These are phyloP conservation scores for Drosophila ezoana DNA, from an alignment of 2,888 invertebrate genomes.

Conservation along the genomic window DNA sequence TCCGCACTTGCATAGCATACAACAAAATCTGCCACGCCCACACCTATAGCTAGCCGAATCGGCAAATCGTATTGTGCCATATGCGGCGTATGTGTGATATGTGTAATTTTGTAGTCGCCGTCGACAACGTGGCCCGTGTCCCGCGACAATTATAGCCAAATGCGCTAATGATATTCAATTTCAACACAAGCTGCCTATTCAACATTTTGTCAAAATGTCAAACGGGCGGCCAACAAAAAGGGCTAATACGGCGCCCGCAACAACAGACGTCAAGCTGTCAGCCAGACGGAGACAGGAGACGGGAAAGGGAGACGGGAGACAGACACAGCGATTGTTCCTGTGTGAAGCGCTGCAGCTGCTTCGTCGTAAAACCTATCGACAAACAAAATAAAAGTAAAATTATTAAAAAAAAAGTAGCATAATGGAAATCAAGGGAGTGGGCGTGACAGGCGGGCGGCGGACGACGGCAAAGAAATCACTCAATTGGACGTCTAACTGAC, in stretches of 20 bases:
- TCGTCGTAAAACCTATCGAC: conserved; percentile 37
- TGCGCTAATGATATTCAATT: conserved; percentile 75
- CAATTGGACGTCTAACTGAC: conserved; percentile 76
- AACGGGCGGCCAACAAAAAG: conserved; percentile 50
- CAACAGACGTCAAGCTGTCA: conserved; percentile 61
- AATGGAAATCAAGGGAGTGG: conserved; percentile 37
- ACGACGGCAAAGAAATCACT: conserved; percentile 63
- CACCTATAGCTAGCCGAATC: not conserved
- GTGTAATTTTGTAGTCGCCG: conserved; percentile 56
- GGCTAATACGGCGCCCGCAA: conserved; percentile 35
- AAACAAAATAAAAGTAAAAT: conserved; percentile 47
- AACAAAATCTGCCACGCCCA: conserved; percentile 1
- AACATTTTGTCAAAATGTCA: conserved; percentile 72
- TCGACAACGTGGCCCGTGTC: not conserved
- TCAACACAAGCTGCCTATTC: conserved; percentile 43
- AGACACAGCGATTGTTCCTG: conserved; percentile 5
- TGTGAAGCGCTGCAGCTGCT: conserved; percentile 69
- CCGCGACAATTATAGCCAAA: conserved; percentile 58
- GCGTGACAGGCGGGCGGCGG: conserved; percentile 7
- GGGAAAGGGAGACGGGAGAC: not conserved
- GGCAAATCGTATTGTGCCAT: conserved; percentile 14
- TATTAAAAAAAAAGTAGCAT: conserved; percentile 32
- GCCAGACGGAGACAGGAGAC: conserved; percentile 22
- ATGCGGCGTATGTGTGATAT: conserved; percentile 57
- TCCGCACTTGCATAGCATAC: not conserved